These are phyloP conservation scores for Styela clava DNA, from an alignment of 23 tunicate species.

Conservation along the genomic window DNA sequence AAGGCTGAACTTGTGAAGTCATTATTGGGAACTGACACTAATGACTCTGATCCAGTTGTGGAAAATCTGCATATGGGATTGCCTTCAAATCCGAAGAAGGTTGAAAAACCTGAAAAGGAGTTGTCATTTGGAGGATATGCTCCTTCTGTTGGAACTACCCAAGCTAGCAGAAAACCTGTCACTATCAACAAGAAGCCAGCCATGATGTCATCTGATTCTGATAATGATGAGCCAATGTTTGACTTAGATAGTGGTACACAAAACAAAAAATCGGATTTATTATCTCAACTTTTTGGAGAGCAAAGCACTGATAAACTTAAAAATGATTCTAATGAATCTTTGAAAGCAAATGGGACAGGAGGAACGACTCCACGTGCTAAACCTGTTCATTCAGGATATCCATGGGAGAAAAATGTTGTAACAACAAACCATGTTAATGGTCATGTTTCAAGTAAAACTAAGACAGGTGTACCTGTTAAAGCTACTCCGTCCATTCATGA, in stretches of 20 bases:
- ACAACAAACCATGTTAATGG: slow-evolving; percentile 34
- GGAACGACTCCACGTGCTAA: slow-evolving; percentile 70
- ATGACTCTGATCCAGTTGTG: slow-evolving; percentile 25
- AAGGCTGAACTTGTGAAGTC: slow-evolving; percentile 11
- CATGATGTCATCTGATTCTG: slow-evolving; percentile 31
- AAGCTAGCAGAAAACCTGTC: slow-evolving; percentile 38
- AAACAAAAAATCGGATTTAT: slow-evolving; percentile 44
- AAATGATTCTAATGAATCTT: not conserved
- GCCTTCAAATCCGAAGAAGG: slow-evolving; percentile 21
- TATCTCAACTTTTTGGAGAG: slow-evolving; percentile 64
- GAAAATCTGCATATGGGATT: slow-evolving; percentile 77
- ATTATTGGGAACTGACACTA: slow-evolving; percentile 12
- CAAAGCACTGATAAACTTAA: slow-evolving; percentile 9
- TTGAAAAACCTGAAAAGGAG: slow-evolving; percentile 51
- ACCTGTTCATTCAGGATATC: slow-evolving; percentile 87
- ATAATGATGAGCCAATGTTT: slow-evolving; percentile 70
- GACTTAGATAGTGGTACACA: slow-evolving; percentile 62
- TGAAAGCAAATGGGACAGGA: not conserved
- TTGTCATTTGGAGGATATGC: slow-evolving; percentile 83
- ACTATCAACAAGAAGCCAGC: not conserved
- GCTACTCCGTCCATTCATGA: slow-evolving; percentile 10
- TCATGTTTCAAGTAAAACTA: not conserved
- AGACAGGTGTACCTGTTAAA: not conserved
- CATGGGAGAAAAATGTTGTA: slow-evolving; percentile 77
- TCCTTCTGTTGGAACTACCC: slow-evolving; percentile 46